These are phyloP conservation scores for Caerostris extrusa DNA, from an alignment of 1,140 invertebrate genomes.

Conservation along the genomic window DNA sequence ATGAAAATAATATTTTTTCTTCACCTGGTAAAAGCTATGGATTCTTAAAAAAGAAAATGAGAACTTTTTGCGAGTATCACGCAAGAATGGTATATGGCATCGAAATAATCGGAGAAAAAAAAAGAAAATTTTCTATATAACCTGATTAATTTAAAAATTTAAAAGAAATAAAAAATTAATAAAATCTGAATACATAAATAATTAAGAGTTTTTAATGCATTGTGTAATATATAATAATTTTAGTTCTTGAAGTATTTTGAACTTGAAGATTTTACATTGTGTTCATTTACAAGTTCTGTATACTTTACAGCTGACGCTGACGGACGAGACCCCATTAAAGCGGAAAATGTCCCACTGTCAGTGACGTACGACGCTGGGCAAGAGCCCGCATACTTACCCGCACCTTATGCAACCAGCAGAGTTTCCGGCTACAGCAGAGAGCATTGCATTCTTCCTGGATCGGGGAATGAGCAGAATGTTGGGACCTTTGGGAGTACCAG, in stretches of 20 bases:
- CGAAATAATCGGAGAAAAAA: too few relatives aligned
- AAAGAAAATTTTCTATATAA: too few relatives aligned
- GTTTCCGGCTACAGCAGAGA: slow-evolving; percentile 50
- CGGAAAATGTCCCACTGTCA: slow-evolving; percentile 72
- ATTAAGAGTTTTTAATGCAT: too few relatives aligned
- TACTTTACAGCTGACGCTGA: slow-evolving; percentile 42
- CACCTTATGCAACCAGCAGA: slow-evolving; percentile 71
- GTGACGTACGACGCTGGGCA: slow-evolving; percentile 69
- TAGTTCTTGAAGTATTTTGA: background rate
- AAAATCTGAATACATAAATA: too few relatives aligned
- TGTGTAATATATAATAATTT: too few relatives aligned
- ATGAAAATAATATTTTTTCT: too few relatives aligned
- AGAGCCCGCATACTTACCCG: slow-evolving; percentile 69
- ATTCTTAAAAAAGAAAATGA: too few relatives aligned
- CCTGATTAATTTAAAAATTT: too few relatives aligned
- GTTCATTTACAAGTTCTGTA: background rate
- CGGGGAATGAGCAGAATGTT: slow-evolving; percentile 56
- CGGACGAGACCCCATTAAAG: slow-evolving; percentile 67
- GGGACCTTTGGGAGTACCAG: slow-evolving; percentile 72
- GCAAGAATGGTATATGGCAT: too few relatives aligned
- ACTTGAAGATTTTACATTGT: background rate
- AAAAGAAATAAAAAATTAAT: too few relatives aligned
- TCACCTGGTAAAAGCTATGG: too few relatives aligned
- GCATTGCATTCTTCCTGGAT: slow-evolving; percentile 34
- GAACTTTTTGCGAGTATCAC: too few relatives aligned